Evolutionary conservation across 2,888 invertebrate genomes (phyloP).

Genomic region (Zeuzera pyrina): DNA sequence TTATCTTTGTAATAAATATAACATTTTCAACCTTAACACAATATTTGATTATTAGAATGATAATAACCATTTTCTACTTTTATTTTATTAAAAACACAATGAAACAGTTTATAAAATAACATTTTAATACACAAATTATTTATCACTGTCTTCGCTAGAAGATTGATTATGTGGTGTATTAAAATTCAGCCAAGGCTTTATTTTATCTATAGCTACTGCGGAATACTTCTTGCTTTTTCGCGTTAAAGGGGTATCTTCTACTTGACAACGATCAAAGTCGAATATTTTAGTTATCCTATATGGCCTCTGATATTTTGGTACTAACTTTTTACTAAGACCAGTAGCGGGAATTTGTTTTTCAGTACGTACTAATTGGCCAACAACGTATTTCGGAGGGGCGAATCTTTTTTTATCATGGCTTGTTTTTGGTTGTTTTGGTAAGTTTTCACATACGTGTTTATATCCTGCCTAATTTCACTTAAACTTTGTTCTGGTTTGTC

Average conservation of each 20-base stretch:
- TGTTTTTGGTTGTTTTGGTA: conserved; percentile 5
- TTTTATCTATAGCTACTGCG: conserved; percentile 8
- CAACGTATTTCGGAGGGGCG: conserved; percentile 3
- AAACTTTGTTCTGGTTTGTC: not conserved
- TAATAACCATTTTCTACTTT: too few species aligned
- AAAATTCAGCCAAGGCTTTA: conserved; percentile 4
- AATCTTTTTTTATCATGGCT: conserved; percentile 5
- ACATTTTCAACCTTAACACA: too few species aligned
- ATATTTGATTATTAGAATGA: too few species aligned
- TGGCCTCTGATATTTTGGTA: conserved; percentile 9
- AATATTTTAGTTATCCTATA: conserved; percentile 8
- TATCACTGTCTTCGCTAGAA: conserved; percentile 1
- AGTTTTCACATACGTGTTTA: not conserved
- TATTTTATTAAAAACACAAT: too few species aligned
- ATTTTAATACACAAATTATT: too few species aligned
- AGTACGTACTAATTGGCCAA: conserved; percentile 9
- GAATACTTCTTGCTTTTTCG: conserved; percentile 5
- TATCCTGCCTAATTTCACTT: conserved; percentile 1
- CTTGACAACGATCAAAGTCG: conserved; percentile 6
- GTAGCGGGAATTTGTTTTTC: conserved; percentile 5
- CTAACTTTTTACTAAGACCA: conserved; percentile 9
- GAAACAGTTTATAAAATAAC: too few species aligned
- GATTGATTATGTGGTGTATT: conserved; percentile 1
- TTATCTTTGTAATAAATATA: too few species aligned
- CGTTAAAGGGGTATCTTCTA: conserved; percentile 10